Base-by-base conservation (phyloP, 2,888 invertebrate genomes). In the Sphinx pinastri region DNA sequence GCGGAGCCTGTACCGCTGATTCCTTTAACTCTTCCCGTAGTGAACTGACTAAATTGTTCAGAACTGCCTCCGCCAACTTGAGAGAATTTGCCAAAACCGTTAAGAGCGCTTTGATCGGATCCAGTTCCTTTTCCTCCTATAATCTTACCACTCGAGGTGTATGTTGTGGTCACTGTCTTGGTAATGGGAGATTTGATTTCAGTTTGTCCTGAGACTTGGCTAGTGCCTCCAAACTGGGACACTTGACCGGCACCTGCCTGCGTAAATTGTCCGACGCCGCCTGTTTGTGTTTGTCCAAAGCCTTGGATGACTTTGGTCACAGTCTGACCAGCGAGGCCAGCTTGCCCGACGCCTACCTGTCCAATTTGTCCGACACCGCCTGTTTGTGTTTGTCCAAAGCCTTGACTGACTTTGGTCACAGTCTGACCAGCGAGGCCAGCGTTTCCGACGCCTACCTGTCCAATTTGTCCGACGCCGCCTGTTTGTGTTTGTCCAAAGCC, bases 51-150 rank as follows among this genome's bases (percentile, higher is more conserved):
- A 54, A 73, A 71, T 38, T 57, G 52, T 1, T 72, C 71, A 10
- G 51, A 12, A 16, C 68, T 49, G 11, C 19, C 55, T 4, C 67
- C 60, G 6, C 12, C 13, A 13, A 49, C 70, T 68, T 75, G 71
- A 12, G 73, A 73, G 12, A 72, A 71, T 57, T 71, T 70, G 7
- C 58, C 67, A 11, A 68, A 51, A 25, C 63, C 68, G 45, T 54
- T 67, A n/a, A 45, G 16, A 7, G 60, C n/a, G 12, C 45, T 45
- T 67, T 67, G 67, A 0, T 5, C n/a, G 25, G 19, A 51, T 14
- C 51, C 67, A 3, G 14, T n/a, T 16, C 45, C 60, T 47, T 60
- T 16, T 7, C 60, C 59, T 45, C 60, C 47, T 45, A n/a, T 60
- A 10, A 60, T 47, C 13, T 63, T 47, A 19, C 63, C 47, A 12